Conservation (phyloP, 1,140 invertebrate species). For the Aethina tumida region DNA sequence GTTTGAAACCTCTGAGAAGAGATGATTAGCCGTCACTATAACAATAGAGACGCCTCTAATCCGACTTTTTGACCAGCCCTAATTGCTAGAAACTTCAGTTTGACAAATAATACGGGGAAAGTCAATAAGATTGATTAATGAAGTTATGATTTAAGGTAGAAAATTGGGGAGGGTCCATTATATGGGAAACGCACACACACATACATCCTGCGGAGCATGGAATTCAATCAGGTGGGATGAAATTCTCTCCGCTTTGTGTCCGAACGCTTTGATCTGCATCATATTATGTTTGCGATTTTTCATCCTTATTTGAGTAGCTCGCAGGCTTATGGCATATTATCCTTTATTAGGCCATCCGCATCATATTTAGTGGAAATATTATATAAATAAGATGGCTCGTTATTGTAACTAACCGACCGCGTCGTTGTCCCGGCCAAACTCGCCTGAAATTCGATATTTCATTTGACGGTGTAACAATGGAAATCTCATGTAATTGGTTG, state of each 20-base stretch:
- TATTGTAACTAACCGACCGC: conserved; percentile 14
- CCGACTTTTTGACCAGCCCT: no score
- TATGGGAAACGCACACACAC: no score
- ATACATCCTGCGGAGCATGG: conserved; percentile 1
- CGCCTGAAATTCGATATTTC: conserved; percentile 12
- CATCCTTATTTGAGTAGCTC: conserved; percentile 3
- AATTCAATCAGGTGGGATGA: conserved; percentile 13
- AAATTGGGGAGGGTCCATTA: no score
- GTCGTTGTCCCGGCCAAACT: conserved; percentile 7
- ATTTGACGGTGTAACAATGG: conserved; percentile 14
- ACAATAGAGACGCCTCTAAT: no score
- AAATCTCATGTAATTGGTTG: conserved; percentile 14
- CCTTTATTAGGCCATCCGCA: conserved; percentile 12
- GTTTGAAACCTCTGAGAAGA: no score
- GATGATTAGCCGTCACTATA: no score
- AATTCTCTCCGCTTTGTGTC: conserved; percentile 1
- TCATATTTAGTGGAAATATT: conserved; percentile 12
- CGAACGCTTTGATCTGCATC: conserved; percentile 12
- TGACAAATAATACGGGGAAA: no score
- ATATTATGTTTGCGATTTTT: conserved; percentile 10
- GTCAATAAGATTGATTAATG: no score
- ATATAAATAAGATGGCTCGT: conserved; percentile 14
- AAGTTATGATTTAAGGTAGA: no score
- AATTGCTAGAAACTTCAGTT: no score
- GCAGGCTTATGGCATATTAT: conserved; percentile 13